Base-by-base conservation (phyloP, 1,140 invertebrate genomes). In the Orius laevigatus region DNA sequence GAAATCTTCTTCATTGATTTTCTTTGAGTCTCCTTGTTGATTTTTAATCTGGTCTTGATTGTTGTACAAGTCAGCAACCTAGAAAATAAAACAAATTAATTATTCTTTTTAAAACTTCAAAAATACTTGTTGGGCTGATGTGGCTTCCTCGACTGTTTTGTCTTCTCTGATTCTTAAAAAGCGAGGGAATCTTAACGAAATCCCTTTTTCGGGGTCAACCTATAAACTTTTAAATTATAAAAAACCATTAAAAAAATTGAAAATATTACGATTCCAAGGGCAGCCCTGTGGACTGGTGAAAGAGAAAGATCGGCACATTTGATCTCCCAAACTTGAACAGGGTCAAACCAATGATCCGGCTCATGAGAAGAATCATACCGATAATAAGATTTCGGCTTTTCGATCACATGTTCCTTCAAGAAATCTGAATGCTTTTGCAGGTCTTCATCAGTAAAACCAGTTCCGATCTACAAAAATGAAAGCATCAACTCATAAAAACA, bases 291-390 rank as follows among this genome's bases (percentile, higher is more conserved):
- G 35, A 90, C 79, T 11, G 96, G 93, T 10, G 94, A 98, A 18
- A 98, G 72, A 5, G 92, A 97, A 16, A 99, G 73, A 73, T 99
- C 96, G 0, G 95, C 96, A 65, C 91, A 96, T 67, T 97, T 97
- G 6, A 98, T 77, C 72, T 99, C 96, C 93, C 94, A 98, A 10
- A 99, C 88, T 64, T 87, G 78, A 5, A 79, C 75, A 3, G 89
- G 70, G 55, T 90, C 84, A 65, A 98, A 93, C 94, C 95, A 98
- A 60, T 83, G 84, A 69, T 98, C 94, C 8, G 95, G 90, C 56
- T 79, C 73, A 46, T 83, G 69, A 20, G 70, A 68, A 3, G 63
- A 56, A 62, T 94, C 88, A 60, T 70, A 92, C 40, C 79, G 71
- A 60, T 93, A 98, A 63, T 98, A 98, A 0, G 78, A 72, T 60